phyloP scores from a whole-genome alignment of 2,797 vertebrate genomes.

The Gallinago nigripennis region DNA sequence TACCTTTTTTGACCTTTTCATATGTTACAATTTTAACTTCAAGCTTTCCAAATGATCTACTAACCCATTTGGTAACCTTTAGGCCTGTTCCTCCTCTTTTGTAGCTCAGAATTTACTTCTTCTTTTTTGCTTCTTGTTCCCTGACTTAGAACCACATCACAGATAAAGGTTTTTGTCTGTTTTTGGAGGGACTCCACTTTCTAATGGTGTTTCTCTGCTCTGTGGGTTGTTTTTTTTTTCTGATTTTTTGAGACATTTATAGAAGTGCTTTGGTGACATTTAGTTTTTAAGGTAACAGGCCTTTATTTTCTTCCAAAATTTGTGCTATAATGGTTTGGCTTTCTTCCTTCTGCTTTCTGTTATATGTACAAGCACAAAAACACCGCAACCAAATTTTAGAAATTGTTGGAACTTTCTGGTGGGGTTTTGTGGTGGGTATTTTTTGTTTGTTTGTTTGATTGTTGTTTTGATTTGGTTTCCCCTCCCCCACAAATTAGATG shows the following conservation, averaged over 20 bases:
- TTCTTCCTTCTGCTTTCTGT: neutral
- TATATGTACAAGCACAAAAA: neutral
- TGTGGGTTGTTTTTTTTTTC: neutral
- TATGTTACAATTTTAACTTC: neutral
- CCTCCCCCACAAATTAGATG: neutral
- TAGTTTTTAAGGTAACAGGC: neutral
- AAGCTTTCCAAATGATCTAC: neutral
- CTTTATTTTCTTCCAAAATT: neutral
- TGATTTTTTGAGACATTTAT: neutral
- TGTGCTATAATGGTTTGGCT: neutral
- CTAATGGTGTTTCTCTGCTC: neutral
- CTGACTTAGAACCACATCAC: neutral
- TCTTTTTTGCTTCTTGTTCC: neutral
- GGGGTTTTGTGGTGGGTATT: neutral
- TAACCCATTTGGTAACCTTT: neutral
- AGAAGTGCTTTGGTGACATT: neutral
- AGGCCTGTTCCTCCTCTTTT: neutral
- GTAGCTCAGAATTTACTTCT: neutral
- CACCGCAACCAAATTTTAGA: neutral
- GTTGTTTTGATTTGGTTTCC: neutral
- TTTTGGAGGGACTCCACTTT: neutral
- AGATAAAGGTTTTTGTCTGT: neutral
- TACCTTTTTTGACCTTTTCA: neutral
- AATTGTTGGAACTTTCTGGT: neutral
- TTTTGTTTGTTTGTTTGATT: neutral